Percentiles rank a stretch among this genome's conserved stretches.
phyloP scores from a whole-genome alignment of 2,888 invertebrate species.

The Synergus itoensis region DNA sequence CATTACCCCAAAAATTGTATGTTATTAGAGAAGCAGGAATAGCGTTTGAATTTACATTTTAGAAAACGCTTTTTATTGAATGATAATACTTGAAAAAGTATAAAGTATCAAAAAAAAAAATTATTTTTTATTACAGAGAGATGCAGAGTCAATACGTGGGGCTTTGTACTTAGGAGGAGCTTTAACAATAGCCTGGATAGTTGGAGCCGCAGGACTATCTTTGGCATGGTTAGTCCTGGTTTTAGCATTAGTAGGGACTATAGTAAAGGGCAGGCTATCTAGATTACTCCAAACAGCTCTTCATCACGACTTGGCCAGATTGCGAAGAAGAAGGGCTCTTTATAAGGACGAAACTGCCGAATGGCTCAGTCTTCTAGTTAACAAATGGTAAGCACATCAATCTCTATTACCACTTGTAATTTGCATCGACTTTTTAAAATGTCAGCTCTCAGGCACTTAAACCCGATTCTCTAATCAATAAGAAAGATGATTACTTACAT shows the following conservation, averaged over 20 bases:
- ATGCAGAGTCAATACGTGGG: constrained; percentile 68
- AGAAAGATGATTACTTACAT: background rate
- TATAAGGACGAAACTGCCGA: constrained; percentile 79
- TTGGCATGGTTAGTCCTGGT: constrained; percentile 75
- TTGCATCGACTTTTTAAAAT: constrained; percentile 17
- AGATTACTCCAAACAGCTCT: constrained; percentile 70
- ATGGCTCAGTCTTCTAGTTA: constrained; percentile 80
- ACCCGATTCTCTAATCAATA: background rate
- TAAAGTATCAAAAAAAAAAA: background rate
- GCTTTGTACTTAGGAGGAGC: constrained; percentile 67
- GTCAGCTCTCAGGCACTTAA: background rate
- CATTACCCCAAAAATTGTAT: too few species aligned
- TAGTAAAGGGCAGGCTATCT: constrained; percentile 69
- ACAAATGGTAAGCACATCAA: constrained; percentile 78
- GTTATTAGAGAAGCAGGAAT: too few species aligned
- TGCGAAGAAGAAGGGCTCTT: constrained; percentile 78
- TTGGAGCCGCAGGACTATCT: constrained; percentile 74
- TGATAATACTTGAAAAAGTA: too few species aligned
- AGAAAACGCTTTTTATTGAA: background rate
- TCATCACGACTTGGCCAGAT: constrained; percentile 72
- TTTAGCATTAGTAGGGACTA: constrained; percentile 69
- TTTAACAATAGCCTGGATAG: constrained; percentile 72
- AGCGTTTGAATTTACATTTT: too few species aligned
- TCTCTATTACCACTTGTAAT: constrained; percentile 11
- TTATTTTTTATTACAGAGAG: constrained; percentile 62